Evolutionary conservation across 2,888 invertebrate species (phyloP).

Genomic region (Electrophaes corylata): DNA sequence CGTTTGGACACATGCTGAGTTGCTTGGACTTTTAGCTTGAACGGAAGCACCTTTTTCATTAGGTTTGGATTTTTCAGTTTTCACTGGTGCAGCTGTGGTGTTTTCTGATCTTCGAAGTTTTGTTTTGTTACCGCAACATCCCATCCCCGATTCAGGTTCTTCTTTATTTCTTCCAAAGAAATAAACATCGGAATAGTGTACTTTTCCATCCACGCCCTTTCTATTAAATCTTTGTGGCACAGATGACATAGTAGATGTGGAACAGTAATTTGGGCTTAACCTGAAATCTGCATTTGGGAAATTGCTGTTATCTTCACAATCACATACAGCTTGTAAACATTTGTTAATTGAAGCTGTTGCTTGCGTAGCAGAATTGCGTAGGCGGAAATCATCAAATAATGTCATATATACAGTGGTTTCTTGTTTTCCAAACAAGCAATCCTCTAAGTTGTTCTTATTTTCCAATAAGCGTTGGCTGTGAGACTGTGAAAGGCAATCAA

Average conservation of each 20-base stretch:
- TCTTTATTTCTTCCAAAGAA: conserved; percentile 64
- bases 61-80: conserved; percentile 26
- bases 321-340: conserved; percentile 64
- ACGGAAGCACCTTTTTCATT: conserved; percentile 31
- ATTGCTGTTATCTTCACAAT: conserved; percentile 15
- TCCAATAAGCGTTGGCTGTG: conserved; percentile 30
- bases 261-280: conserved; percentile 43
- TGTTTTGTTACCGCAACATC: conserved; percentile 44
- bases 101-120: conserved; percentile 37
- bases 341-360: conserved; percentile 78
- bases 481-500: conserved; percentile 42
- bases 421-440: conserved; percentile 34
- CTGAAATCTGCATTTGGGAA: conserved; percentile 19
- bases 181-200: conserved; percentile 59
- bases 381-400: conserved; percentile 52
- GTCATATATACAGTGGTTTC: conserved; percentile 68
- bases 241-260: conserved; percentile 44
- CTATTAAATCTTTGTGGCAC: conserved; percentile 31
- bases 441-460: conserved; percentile 17
- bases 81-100: conserved; percentile 25
- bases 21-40: conserved; percentile 39
- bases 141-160: conserved; percentile 59
- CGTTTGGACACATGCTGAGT: conserved; percentile 48
- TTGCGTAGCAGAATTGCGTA: conserved; percentile 63
- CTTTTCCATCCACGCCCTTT: conserved; percentile 31